phyloP scores from a whole-genome alignment of 2,113 vertebrate genomes.

The Trogon surrucura region DNA sequence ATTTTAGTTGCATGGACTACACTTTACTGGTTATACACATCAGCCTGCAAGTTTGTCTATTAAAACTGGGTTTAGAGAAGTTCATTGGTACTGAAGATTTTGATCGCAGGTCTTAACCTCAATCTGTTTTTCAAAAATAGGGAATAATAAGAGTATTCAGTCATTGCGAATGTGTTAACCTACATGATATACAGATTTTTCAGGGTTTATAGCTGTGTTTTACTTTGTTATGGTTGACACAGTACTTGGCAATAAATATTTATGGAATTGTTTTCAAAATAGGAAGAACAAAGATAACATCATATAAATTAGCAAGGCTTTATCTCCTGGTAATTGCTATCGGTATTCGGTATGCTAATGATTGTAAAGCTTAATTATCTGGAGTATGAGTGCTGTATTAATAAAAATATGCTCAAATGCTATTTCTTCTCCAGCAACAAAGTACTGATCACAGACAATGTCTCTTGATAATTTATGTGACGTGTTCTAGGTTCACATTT shows the following conservation, averaged over 20 bases:
- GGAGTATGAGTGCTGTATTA: neutral
- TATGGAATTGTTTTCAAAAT: conserved; percentile 37
- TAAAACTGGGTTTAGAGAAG: neutral
- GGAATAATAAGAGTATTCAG: neutral
- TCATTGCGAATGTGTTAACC: neutral
- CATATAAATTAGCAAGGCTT: neutral
- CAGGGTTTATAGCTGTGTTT: conserved; percentile 2
- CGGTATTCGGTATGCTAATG: conserved; percentile 26
- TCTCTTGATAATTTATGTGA: neutral
- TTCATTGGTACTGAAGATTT: neutral
- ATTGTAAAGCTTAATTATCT: neutral
- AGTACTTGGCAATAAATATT: conserved; percentile 35
- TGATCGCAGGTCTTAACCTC: neutral
- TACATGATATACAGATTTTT: neutral
- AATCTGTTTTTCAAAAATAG: neutral
- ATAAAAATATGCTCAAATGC: neutral
- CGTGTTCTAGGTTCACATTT: neutral
- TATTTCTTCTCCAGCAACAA: neutral
- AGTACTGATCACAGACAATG: neutral
- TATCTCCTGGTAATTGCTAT: conserved; percentile 2
- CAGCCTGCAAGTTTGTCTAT: neutral
- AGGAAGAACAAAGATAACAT: conserved; percentile 27
- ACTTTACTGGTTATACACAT: neutral
- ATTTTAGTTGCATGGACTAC: neutral
- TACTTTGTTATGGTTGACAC: conserved; percentile 17